These are phyloP conservation scores for Chaetophractus vellerosus DNA, from an alignment of 2,797 vertebrate genomes.

Conservation along the genomic window DNA sequence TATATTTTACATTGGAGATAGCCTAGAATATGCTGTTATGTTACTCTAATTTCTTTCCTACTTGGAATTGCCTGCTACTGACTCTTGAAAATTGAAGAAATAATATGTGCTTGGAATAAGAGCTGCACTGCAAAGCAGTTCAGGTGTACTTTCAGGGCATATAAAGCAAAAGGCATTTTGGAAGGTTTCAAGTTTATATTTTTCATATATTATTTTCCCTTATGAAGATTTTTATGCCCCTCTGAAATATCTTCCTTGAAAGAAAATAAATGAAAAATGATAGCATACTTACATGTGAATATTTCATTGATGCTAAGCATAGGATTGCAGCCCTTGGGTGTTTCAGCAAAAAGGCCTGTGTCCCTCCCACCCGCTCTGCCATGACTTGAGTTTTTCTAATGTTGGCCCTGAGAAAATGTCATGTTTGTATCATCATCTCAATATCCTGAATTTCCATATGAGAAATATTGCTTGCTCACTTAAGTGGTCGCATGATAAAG, in stretches of 20 bases:
- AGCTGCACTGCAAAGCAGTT: not conserved
- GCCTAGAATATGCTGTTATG: not conserved
- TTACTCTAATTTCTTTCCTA: constrained; percentile 49
- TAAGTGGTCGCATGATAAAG: not conserved
- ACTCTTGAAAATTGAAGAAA: constrained; percentile 54
- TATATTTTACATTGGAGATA: not conserved
- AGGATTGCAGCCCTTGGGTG: not conserved
- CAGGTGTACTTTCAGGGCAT: not conserved
- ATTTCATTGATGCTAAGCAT: not conserved
- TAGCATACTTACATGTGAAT: not conserved
- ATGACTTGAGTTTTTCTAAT: not conserved
- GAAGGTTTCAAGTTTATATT: not conserved
- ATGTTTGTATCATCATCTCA: not conserved
- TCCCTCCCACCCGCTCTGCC: not conserved
- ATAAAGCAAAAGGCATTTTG: not conserved
- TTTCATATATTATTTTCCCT: constrained; percentile 21
- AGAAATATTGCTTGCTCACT: not conserved
- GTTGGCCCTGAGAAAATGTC: not conserved
- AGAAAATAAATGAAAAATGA: constrained; percentile 7
- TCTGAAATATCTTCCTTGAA: constrained; percentile 55
- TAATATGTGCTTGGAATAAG: not conserved
- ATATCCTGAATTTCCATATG: not conserved
- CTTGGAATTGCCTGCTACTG: constrained; percentile 44
- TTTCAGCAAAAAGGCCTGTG: not conserved
- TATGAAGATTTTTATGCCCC: not conserved